Base-by-base conservation (phyloP, 2,113 vertebrate genomes). In the Ceyx margarethae region DNA sequence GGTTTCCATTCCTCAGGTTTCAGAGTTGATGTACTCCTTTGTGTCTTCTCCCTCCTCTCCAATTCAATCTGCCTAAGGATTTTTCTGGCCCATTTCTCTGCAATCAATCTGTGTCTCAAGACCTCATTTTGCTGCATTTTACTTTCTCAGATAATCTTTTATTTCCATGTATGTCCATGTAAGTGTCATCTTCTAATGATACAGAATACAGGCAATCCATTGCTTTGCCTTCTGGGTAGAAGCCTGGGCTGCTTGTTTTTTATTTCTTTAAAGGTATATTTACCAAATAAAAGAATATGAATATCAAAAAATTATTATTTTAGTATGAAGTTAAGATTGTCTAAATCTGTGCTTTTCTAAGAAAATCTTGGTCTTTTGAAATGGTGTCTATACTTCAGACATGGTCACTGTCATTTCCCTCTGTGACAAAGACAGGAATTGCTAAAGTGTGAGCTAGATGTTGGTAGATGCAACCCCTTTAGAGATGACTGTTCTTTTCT, bases 131-230 rank as follows among this genome's bases (percentile, higher is more conserved):
- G 5, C 26, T 51, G 26, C 11, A 53, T 89, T 90, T 75, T 48
- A 56, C 13, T 6, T 73, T 20, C 23, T n/a, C 48, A 68, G 13
- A 78, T 6, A 48, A 45, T 43, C n/a, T 60, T 65, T 50, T 13
- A n/a, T 89, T 74, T 78, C 66, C 18, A 26, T 65, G 22, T 5
- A 14, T 10, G 9, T 33, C 16, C 18, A 4, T 28, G 3, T 71
- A 62, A 37, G 19, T 62, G 11, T 48, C 45, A 48, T 31, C 4
- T 33, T 62, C 66, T 79, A 67, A 60, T 54, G 21, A 45, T 37
- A 16, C 0, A 0, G 23, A 68, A 62, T 23, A 74, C 3, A 45
- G 15, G 29, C 20, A 89, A 74, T 4, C 51, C 22, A 22, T 43
- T 28, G 15, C 58, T 72, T 88, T 51, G 11, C n/a, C 48, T 40